A percentile compares a stretch with the other conserved stretches of the same genome.
These are phyloP conservation scores for Rhamphomyia laevipes DNA, from an alignment of 2,888 invertebrate species.

Conservation along the genomic window DNA sequence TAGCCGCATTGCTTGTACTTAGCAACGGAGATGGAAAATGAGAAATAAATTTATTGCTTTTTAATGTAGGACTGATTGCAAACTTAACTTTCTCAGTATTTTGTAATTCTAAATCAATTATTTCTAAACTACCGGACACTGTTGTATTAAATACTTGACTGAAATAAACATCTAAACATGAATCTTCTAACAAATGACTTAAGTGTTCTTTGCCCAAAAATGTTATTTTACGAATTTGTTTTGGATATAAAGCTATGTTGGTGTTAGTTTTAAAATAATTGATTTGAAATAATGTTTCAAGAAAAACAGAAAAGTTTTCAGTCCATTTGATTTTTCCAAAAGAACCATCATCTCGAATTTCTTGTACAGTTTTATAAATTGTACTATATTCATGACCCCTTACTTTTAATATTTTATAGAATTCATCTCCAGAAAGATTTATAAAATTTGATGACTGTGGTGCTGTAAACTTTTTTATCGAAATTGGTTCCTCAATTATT, in stretches of 20 bases:
- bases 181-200: conserved; percentile 29
- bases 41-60: conserved; percentile 58
- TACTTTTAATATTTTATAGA: conserved; percentile 54
- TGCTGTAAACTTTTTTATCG: conserved; percentile 33
- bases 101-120: conserved; percentile 53
- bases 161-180: conserved; percentile 18
- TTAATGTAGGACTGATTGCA: conserved; percentile 46
- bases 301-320: conserved; percentile 71
- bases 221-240: conserved; percentile 51
- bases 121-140: conserved; percentile 59
- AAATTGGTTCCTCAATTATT: conserved; percentile 11
- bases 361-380: conserved; percentile 19
- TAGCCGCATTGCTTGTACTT: conserved; percentile 38
- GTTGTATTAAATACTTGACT: conserved; percentile 16
- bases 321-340: conserved; percentile 45
- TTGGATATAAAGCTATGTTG: conserved; percentile 58
- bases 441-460: conserved; percentile 15
- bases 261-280: conserved; percentile 53
- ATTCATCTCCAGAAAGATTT: conserved; percentile 44
- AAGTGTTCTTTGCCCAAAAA: conserved; percentile 52
- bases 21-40: conserved; percentile 34
- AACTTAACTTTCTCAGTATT: conserved; percentile 8
- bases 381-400: conserved; percentile 49
- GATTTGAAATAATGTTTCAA: conserved; percentile 78
- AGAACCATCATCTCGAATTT: conserved; percentile 20